A percentile compares a stretch with the other conserved stretches of the same genome.
These are phyloP conservation scores for Drosophila orena DNA, from an alignment of 1,140 invertebrate species.

Conservation along the genomic window DNA sequence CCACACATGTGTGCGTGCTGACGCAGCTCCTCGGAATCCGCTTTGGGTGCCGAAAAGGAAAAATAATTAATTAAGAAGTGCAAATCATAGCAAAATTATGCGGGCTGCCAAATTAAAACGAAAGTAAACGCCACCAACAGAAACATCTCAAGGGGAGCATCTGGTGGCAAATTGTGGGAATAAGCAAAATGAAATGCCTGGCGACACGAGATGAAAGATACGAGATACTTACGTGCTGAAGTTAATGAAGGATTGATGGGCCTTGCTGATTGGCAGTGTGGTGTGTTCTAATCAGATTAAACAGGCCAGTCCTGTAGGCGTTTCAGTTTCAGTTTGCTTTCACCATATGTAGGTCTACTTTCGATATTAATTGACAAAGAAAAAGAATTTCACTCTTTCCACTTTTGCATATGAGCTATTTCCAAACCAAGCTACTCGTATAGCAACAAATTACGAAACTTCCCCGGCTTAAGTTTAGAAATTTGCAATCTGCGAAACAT, in stretches of 20 bases:
- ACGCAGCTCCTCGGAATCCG: slow-evolving; percentile 61
- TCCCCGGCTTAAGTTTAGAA: slow-evolving; percentile 19
- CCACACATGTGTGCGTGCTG: slow-evolving; percentile 38
- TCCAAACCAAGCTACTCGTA: neutral
- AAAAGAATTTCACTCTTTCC: too few relatives aligned
- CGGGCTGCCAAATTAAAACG: slow-evolving; percentile 75
- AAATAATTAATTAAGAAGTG: slow-evolving; percentile 83
- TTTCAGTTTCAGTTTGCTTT: too few relatives aligned
- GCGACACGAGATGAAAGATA: slow-evolving; percentile 39
- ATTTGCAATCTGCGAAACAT: slow-evolving; percentile 34
- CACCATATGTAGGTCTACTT: too few relatives aligned
- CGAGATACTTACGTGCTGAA: neutral
- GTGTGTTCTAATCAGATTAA: neutral
- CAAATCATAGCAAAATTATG: slow-evolving; percentile 82
- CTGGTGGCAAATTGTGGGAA: slow-evolving; percentile 25
- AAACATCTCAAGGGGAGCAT: slow-evolving; percentile 31
- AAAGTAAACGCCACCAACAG: slow-evolving; percentile 70
- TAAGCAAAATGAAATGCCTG: slow-evolving; percentile 46
- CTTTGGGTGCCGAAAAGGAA: slow-evolving; percentile 66
- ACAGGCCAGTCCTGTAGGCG: neutral
- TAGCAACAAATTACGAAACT: neutral
- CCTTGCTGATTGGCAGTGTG: neutral
- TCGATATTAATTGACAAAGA: too few relatives aligned
- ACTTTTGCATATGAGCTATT: neutral
- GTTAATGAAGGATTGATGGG: slow-evolving; percentile 7